Evolutionary conservation across 2,113 vertebrate species (phyloP).

Genomic region (Symphodus melops): DNA sequence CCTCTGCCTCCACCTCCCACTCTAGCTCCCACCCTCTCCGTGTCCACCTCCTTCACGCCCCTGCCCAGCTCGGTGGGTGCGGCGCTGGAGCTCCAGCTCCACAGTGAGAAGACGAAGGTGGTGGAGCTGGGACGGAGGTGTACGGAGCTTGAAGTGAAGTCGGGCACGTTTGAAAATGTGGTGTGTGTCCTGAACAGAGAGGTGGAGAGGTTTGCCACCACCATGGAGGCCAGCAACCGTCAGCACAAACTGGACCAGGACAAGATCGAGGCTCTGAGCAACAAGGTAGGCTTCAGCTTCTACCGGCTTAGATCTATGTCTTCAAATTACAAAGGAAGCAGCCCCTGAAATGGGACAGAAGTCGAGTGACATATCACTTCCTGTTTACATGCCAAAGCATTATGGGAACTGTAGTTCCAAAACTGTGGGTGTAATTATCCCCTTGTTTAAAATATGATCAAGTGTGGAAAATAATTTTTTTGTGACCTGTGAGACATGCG

Average conservation of each 20-base stretch:
- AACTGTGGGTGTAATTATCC: no score
- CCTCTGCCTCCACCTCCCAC: slow-evolving; percentile 67
- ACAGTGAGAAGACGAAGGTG: slow-evolving; percentile 77
- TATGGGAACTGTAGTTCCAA: neutral
- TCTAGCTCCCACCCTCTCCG: slow-evolving; percentile 73
- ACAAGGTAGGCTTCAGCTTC: slow-evolving; percentile 84
- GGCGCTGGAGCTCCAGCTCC: slow-evolving; percentile 81
- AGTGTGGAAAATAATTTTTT: no score
- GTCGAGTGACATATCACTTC: neutral
- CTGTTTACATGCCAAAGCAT: slow-evolving; percentile 7
- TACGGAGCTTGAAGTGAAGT: slow-evolving; percentile 89
- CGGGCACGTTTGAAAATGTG: slow-evolving; percentile 93
- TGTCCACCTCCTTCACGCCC: slow-evolving; percentile 83
- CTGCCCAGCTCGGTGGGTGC: slow-evolving; percentile 82
- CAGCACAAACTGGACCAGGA: slow-evolving; percentile 95
- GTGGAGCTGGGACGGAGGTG: slow-evolving; percentile 83
- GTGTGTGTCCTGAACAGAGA: slow-evolving; percentile 96
- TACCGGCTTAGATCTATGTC: no score
- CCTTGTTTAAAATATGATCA: no score
- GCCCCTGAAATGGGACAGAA: no score
- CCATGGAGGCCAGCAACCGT: slow-evolving; percentile 88
- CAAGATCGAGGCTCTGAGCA: slow-evolving; percentile 90
- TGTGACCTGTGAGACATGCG: no score
- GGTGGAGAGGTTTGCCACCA: slow-evolving; percentile 90
- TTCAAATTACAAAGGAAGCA: no score